phyloP scores from a whole-genome alignment of 2,797 vertebrate species.

The Lutjanus argentimaculatus region DNA sequence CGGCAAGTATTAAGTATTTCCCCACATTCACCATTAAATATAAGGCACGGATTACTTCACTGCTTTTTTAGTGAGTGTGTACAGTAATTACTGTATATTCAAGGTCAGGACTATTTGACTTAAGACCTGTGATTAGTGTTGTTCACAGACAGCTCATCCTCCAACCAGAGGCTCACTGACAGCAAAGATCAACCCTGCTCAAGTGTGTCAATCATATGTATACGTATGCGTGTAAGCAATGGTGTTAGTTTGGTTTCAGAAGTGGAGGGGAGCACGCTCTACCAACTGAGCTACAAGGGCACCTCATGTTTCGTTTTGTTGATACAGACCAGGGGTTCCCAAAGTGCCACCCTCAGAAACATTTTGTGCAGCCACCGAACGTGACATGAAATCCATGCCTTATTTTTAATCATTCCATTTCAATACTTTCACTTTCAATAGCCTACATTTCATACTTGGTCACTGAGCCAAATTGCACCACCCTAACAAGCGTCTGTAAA shows the following conservation, averaged over 20 bases:
- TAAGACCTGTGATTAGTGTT: conserved; percentile 67
- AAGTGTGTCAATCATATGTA: background rate
- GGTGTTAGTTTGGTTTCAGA: background rate
- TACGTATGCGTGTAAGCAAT: background rate
- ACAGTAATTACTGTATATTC: conserved; percentile 59
- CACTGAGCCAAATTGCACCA: too few species aligned
- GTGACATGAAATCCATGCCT: too few species aligned
- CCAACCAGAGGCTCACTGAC: conserved; percentile 26
- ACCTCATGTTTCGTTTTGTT: too few species aligned
- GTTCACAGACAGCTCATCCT: conserved; percentile 47
- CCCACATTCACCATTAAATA: conserved; percentile 67
- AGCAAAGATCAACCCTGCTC: background rate
- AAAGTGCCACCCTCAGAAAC: too few species aligned
- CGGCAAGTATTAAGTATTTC: conserved; percentile 67
- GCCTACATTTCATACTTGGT: too few species aligned
- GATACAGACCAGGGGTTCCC: too few species aligned
- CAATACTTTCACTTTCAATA: too few species aligned
- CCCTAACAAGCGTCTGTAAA: too few species aligned
- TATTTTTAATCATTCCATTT: too few species aligned
- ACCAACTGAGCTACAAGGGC: too few species aligned
- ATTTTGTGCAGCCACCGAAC: too few species aligned
- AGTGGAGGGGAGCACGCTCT: background rate
- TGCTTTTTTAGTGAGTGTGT: conserved; percentile 52
- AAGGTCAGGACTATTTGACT: conserved; percentile 49
- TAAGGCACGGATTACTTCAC: conserved; percentile 53